phyloP scores from a whole-genome alignment of 2,888 invertebrate species.

The Drosophila robusta region DNA sequence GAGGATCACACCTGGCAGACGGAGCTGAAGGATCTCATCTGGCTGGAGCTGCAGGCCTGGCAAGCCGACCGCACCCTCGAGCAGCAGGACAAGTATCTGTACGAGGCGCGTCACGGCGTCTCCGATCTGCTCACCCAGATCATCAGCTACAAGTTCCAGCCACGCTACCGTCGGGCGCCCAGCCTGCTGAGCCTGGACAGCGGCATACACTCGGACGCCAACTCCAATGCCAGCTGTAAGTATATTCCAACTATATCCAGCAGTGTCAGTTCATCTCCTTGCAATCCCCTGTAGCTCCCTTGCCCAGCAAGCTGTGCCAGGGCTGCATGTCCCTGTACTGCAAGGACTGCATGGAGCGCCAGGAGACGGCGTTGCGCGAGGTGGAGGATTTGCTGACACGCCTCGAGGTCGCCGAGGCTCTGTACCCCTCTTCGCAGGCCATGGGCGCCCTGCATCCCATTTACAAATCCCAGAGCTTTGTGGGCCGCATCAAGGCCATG shows the following conservation, averaged over 20 bases:
- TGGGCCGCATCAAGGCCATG: slow-evolving; percentile 88
- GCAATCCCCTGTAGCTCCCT: slow-evolving; percentile 52
- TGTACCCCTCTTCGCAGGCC: slow-evolving; percentile 94
- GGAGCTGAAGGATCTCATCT: slow-evolving; percentile 94
- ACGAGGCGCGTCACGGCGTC: slow-evolving; percentile 90
- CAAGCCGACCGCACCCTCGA: slow-evolving; percentile 90
- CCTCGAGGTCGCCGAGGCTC: slow-evolving; percentile 90
- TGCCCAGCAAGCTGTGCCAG: slow-evolving; percentile 84
- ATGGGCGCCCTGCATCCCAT: slow-evolving; percentile 91
- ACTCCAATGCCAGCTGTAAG: slow-evolving; percentile 82
- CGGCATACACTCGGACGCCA: slow-evolving; percentile 81
- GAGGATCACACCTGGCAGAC: slow-evolving; percentile 96
- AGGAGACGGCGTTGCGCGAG: slow-evolving; percentile 91
- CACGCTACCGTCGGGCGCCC: slow-evolving; percentile 77
- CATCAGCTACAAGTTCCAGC: slow-evolving; percentile 89
- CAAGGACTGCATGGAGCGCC: slow-evolving; percentile 88
- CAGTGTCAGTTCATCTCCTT: no score
- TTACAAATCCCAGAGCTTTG: slow-evolving; percentile 84
- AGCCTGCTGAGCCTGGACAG: slow-evolving; percentile 83
- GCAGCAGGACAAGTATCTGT: slow-evolving; percentile 92
- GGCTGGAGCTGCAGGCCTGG: slow-evolving; percentile 95
- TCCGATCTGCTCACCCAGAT: slow-evolving; percentile 90
- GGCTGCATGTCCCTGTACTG: slow-evolving; percentile 93
- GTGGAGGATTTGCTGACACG: slow-evolving; percentile 90
- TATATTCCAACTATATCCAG: not conserved